Conservation (phyloP, 2,113 vertebrate species). For the Mus musculus region GRCm39 chr1:154832001-154832500, state of each 20-base stretch:
- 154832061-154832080: background rate
- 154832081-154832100: background rate
- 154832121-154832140: background rate
- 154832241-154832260: background rate
- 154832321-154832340: slow-evolving; percentile 74
- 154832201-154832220: background rate
- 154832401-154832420: slow-evolving; percentile 70
- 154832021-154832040: background rate
- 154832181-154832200: background rate
- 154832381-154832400: slow-evolving; percentile 65
- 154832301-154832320: slow-evolving; percentile 61
- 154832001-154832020: background rate
- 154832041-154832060: background rate
- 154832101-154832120: background rate
- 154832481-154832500: slow-evolving; percentile 78
- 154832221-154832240: background rate
- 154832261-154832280: slow-evolving; percentile 31
- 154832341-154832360: slow-evolving; percentile 68
- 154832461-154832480: slow-evolving; percentile 71
- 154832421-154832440: slow-evolving; percentile 78
- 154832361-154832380: slow-evolving; percentile 63
- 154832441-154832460: slow-evolving; percentile 67
- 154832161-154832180: background rate
- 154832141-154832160: background rate
- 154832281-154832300: slow-evolving; percentile 63